Conservation (phyloP, 2,113 vertebrate genomes). For the Corythoichthys haematopterus region DNA sequence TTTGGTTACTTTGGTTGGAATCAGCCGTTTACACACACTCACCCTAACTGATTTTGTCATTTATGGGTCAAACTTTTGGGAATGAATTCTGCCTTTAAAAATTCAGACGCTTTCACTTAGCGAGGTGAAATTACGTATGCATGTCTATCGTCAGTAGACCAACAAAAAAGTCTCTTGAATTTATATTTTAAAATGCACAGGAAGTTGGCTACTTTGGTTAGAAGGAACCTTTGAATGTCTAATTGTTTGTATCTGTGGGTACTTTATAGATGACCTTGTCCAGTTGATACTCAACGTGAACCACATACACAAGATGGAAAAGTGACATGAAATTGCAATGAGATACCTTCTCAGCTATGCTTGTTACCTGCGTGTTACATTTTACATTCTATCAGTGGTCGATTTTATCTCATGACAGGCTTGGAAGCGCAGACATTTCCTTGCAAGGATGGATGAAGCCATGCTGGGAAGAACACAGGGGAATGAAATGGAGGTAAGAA, state of each 20-base stretch:
- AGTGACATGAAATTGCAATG: neutral
- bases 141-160: neutral
- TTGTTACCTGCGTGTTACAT: neutral
- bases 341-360: neutral
- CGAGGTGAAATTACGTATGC: neutral
- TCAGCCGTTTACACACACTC: no score
- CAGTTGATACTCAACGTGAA: neutral
- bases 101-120: neutral
- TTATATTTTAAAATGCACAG: neutral
- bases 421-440: neutral
- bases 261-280: neutral
- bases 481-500: constrained; percentile 21
- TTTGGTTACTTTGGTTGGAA: no score
- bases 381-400: neutral
- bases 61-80: neutral
- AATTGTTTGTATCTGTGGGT: neutral
- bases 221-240: neutral
- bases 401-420: neutral
- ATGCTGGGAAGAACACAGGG: constrained; percentile 47
- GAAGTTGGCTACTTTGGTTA: neutral
- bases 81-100: neutral
- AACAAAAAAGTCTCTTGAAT: neutral
- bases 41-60: no score
- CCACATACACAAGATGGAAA: no score
- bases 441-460: constrained; percentile 40